A percentile compares a stretch with the other conserved stretches of the same genome.
Conservation (phyloP, 2,113 vertebrate species). For the Rhinoderma darwinii region DNA sequence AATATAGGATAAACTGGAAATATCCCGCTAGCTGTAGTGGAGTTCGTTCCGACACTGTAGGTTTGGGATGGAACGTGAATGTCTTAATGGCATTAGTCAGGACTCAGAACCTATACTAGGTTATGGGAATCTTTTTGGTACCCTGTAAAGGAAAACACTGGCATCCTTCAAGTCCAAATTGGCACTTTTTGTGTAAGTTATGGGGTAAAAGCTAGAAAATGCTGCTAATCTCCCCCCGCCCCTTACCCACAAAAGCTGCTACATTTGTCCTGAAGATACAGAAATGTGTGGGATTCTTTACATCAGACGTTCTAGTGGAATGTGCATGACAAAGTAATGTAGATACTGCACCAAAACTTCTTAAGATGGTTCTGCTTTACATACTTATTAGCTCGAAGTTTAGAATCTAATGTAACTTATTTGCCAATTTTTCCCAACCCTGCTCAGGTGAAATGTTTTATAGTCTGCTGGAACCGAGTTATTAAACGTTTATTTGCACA, state of each 20-base stretch:
- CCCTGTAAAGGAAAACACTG: not conserved
- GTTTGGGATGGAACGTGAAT: conserved; percentile 59
- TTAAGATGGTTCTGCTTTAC: not conserved
- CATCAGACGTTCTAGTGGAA: no score
- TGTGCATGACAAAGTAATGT: no score
- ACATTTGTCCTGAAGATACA: not conserved
- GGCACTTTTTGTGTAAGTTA: not conserved
- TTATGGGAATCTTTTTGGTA: not conserved
- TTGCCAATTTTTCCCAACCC: not conserved
- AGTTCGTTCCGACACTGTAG: not conserved
- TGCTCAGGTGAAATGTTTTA: conserved; percentile 27
- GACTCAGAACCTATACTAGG: conserved; percentile 22
- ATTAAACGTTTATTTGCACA: conserved; percentile 59
- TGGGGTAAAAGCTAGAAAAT: conserved; percentile 24
- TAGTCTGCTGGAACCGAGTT: not conserved
- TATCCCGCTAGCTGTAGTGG: conserved; percentile 48
- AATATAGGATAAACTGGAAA: conserved; percentile 59
- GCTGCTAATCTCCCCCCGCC: conserved; percentile 46
- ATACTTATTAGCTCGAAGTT: not conserved
- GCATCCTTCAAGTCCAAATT: not conserved
- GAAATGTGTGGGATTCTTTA: not conserved
- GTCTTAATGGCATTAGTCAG: not conserved
- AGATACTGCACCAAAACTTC: not conserved
- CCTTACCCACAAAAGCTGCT: conserved; percentile 56
- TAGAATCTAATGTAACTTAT: not conserved